These are phyloP conservation scores for Prosapia bicincta DNA, from an alignment of 2,888 invertebrate species.

Conservation along the genomic window DNA sequence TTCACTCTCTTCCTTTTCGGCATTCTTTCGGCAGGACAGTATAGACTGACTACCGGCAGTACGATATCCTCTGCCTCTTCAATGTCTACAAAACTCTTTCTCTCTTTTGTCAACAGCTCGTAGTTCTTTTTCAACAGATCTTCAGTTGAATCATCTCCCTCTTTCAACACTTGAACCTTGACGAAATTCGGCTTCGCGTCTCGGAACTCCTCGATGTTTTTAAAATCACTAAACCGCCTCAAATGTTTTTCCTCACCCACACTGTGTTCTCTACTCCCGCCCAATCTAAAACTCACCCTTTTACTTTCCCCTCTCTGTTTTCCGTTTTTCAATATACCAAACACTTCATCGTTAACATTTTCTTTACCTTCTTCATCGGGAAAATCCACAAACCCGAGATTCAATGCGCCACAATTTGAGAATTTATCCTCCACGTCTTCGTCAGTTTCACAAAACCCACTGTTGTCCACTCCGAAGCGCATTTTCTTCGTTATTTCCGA, in stretches of 20 bases:
- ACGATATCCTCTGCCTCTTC: neutral
- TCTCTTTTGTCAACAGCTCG: conserved; percentile 22
- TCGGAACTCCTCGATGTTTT: neutral
- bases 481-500: neutral
- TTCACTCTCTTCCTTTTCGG: neutral
- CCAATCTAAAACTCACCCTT: neutral
- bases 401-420: conserved; percentile 2
- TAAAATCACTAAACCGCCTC: neutral
- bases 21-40: neutral
- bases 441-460: neutral
- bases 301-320: neutral
- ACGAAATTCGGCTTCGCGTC: neutral
- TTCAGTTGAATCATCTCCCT: conserved; percentile 1
- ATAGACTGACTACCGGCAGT: neutral
- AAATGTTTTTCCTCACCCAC: no score
- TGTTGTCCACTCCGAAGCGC: neutral
- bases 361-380: neutral
- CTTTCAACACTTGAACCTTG: no score
- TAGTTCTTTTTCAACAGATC: conserved; percentile 19
- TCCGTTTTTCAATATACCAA: neutral
- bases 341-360: no score
- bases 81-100: neutral
- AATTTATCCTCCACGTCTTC: neutral
- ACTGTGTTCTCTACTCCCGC: no score
- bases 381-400: conserved; percentile 17